Percentiles rank a stretch among this genome's conserved stretches.
Conservation (phyloP, 2,113 vertebrate genomes). For the Andinoacara biseriatus region DNA sequence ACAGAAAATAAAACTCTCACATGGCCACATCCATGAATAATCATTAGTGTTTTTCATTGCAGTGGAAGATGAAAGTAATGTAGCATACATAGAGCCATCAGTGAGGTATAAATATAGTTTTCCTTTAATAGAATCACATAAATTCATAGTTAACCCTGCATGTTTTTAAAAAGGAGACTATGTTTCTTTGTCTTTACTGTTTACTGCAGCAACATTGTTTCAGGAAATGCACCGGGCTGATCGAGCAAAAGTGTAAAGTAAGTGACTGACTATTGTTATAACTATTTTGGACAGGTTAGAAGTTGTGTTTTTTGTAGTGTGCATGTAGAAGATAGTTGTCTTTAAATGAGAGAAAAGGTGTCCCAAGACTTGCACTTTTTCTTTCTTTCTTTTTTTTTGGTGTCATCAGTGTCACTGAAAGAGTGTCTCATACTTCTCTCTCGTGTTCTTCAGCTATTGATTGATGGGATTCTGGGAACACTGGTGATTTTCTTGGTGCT, state of each 20-base stretch:
- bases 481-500: slow-evolving; percentile 83
- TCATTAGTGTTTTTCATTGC: background rate
- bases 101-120: slow-evolving; percentile 8
- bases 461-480: slow-evolving; percentile 81
- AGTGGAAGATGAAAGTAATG: background rate
- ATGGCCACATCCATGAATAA: background rate
- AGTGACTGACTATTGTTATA: slow-evolving; percentile 66
- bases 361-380: background rate
- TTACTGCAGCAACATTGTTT: slow-evolving; percentile 84
- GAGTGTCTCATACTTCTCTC: background rate
- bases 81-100: background rate
- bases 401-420: background rate
- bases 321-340: slow-evolving; percentile 21
- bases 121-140: background rate
- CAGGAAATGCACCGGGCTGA: slow-evolving; percentile 81
- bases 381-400: background rate
- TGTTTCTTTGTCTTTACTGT: slow-evolving; percentile 78
- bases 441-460: slow-evolving; percentile 63
- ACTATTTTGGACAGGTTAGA: slow-evolving; percentile 17
- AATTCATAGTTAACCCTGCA: slow-evolving; percentile 26
- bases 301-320: background rate
- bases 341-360: background rate
- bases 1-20: background rate
- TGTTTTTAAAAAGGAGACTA: slow-evolving; percentile 53
- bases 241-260: slow-evolving; percentile 85